phyloP scores from a whole-genome alignment of 2,797 vertebrate species.

The Gila robusta region DNA sequence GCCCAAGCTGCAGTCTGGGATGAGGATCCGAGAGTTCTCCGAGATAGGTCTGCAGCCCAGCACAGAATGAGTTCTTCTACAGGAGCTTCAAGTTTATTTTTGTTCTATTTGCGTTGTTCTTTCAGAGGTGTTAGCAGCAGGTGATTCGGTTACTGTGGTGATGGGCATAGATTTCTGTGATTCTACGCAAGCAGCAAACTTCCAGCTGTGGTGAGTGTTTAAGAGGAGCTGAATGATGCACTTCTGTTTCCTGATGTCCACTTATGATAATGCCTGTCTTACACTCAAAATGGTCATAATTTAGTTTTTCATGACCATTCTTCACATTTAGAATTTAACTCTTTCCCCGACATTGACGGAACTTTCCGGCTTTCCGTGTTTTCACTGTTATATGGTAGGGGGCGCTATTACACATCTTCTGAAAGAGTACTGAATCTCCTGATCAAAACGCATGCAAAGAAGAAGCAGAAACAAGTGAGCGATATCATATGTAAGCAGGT shows the following conservation, averaged over 20 bases:
- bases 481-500: too few species aligned
- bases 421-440: too few species aligned
- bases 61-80: neutral
- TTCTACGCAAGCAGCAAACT: conserved; percentile 96
- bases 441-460: too few species aligned
- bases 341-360: too few species aligned
- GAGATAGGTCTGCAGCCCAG: conserved; percentile 85
- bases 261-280: neutral
- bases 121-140: conserved; percentile 87
- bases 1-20: conserved; percentile 87
- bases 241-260: neutral
- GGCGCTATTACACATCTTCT: too few species aligned
- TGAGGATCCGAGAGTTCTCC: conserved; percentile 92
- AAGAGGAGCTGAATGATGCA: neutral
- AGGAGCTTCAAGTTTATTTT: conserved; percentile 8
- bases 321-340: neutral
- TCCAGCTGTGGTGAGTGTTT: conserved; percentile 92
- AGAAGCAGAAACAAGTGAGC: too few species aligned
- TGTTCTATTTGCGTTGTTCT: conserved; percentile 5
- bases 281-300: neutral
- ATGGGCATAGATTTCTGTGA: conserved; percentile 99
- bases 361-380: too few species aligned
- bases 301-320: neutral
- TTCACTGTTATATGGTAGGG: too few species aligned
- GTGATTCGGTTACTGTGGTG: conserved; percentile 82